A percentile compares a stretch with the other conserved stretches of the same genome.
These are phyloP conservation scores for Conistra vaccinii DNA, from an alignment of 2,888 invertebrate species.

Conservation along the genomic window DNA sequence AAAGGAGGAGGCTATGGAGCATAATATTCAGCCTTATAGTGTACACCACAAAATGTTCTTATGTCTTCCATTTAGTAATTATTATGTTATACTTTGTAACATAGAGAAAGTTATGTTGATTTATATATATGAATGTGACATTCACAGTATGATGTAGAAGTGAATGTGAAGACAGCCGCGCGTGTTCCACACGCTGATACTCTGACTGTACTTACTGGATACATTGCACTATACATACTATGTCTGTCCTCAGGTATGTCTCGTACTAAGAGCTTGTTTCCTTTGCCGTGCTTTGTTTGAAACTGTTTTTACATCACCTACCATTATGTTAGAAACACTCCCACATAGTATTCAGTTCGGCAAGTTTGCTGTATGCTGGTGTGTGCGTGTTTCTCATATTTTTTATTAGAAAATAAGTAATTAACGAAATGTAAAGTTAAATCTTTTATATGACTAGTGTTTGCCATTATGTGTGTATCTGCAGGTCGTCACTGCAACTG, in stretches of 20 bases:
- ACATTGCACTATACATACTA: constrained; percentile 11
- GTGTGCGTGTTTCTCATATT: neutral
- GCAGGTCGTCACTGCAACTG: neutral
- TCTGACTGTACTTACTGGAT: constrained; percentile 6
- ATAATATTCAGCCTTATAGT: neutral
- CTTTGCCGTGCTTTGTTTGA: constrained; percentile 46
- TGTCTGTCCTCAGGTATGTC: constrained; percentile 53
- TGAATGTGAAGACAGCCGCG: neutral
- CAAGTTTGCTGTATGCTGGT: constrained; percentile 31
- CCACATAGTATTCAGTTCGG: neutral
- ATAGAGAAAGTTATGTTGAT: neutral
- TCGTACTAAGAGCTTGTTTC: constrained; percentile 41
- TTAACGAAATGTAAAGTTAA: constrained; percentile 11
- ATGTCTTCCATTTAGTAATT: neutral
- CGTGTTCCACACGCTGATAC: neutral
- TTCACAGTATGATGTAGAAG: constrained; percentile 40
- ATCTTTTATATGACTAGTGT: constrained; percentile 1
- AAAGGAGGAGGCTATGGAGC: neutral
- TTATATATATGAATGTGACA: constrained; percentile 26
- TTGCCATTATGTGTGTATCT: neutral
- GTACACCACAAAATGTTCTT: neutral
- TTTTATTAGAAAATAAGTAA: neutral
- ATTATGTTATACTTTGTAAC: neutral
- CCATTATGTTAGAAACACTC: constrained; percentile 1
- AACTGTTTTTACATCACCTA: neutral